Base-by-base conservation (phyloP, 1,140 invertebrate species). In the Papilio machaon region DNA sequence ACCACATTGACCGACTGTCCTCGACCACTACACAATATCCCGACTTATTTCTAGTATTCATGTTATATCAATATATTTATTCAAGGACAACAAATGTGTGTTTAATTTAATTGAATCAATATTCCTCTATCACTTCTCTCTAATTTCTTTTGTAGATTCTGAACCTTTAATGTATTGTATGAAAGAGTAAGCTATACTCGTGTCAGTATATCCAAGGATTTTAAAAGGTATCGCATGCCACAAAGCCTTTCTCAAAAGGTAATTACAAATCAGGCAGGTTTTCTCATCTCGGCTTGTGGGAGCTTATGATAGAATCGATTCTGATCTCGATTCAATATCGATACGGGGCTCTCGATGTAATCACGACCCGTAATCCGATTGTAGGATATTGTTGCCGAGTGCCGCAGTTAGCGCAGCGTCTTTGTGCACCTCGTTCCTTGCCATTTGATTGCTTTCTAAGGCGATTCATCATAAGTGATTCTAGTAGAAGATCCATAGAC, bases 1-100 rank as follows among this genome's bases (percentile, higher is more conserved):
- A 60, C 58, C 77, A 47, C 77, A 30, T 67, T 80, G 81, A 84
- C 83, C 80, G 81, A 74, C 80, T 64, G 47, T 19, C 8, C 54
- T 23, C 9, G 60, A 6, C 17, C 75, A 60, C 9, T 60, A 35
- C 38, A 58, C n/a, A 58, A 58, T 58, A 10, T 7, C 47, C n/a
- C n/a, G n/a, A 6, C 54, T 58, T 58, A 17, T 58, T 43, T 52
- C 6, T 52, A 1, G 4, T 17, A 52, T 52, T 52, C 4, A 52
- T 17, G 49, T 17, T 52, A 52, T 17, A 15, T 52, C 13, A 52
- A 17, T 52, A 43, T 7, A 43, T 43, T 43, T 58, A 9, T 19
- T 15, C n/a, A 58, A 58, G n/a, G 8, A 52, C 49, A 52, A 17
- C 2, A 58, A 58, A n/a, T 17, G 17, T 1, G 54, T n/a, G 1